These are phyloP conservation scores for Thymelicus lineola DNA, from an alignment of 2,888 invertebrate species.

Conservation along the genomic window DNA sequence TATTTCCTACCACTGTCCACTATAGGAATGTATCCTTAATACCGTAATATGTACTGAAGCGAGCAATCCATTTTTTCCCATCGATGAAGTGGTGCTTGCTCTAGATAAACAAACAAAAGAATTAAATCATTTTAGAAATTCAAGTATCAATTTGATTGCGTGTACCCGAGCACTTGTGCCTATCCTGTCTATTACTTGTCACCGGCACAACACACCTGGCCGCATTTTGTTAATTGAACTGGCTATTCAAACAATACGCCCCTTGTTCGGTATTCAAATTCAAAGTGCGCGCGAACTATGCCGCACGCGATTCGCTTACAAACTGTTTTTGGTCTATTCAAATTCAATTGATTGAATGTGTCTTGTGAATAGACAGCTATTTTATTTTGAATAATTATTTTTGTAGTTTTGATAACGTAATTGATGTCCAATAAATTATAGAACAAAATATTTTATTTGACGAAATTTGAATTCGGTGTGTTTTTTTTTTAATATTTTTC, in stretches of 20 bases:
- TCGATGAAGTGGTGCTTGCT: too few species aligned
- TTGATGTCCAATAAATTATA: too few species aligned
- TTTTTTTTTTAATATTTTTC: slow-evolving; percentile 20
- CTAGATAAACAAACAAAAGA: background rate
- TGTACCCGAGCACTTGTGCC: slow-evolving; percentile 25
- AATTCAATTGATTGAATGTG: too few species aligned
- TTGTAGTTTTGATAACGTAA: too few species aligned
- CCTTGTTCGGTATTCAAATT: slow-evolving; percentile 56
- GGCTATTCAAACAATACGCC: slow-evolving; percentile 58
- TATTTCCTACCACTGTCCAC: too few species aligned
- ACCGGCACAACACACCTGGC: slow-evolving; percentile 54
- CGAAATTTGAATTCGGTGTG: slow-evolving; percentile 4
- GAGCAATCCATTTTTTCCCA: too few species aligned
- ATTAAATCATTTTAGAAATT: slow-evolving; percentile 19
- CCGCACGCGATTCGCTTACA: slow-evolving; percentile 7
- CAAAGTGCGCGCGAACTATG: slow-evolving; percentile 37
- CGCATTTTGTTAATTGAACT: slow-evolving; percentile 70
- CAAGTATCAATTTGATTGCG: slow-evolving; percentile 21
- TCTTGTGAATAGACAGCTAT: too few species aligned
- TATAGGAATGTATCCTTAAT: too few species aligned
- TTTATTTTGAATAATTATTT: too few species aligned
- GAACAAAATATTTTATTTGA: background rate
- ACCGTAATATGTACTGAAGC: too few species aligned
- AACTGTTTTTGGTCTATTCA: slow-evolving; percentile 18
- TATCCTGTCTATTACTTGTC: slow-evolving; percentile 51